Conservation (phyloP, 2,888 invertebrate genomes). For the Xylocampa areola region DNA sequence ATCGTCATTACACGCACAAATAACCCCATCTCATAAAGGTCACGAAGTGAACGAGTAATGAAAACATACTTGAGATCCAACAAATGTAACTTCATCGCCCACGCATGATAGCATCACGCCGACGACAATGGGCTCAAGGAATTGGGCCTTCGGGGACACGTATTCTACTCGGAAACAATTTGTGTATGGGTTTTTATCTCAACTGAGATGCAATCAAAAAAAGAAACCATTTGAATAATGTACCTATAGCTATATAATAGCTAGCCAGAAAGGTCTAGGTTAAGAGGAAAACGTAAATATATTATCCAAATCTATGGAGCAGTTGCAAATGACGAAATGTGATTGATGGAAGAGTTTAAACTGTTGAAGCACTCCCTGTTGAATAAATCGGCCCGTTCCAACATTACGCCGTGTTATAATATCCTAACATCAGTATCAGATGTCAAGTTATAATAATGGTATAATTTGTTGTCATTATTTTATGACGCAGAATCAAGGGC, state of each 20-base stretch:
- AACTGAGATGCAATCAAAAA: conserved; percentile 57
- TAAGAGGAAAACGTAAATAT: conserved; percentile 41
- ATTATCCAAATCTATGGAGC: conserved; percentile 14
- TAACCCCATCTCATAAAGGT: conserved; percentile 65
- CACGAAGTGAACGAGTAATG: conserved; percentile 70
- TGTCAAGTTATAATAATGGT: conserved; percentile 67
- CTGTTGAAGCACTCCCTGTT: conserved; percentile 29
- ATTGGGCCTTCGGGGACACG: conserved; percentile 71
- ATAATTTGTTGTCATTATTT: conserved; percentile 79
- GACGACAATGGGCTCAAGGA: conserved; percentile 74
- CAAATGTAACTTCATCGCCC: conserved; percentile 76
- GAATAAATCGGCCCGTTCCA: conserved; percentile 54
- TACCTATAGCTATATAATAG: conserved; percentile 51
- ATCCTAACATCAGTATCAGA: conserved; percentile 56
- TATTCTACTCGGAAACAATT: conserved; percentile 70
- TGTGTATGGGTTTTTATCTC: conserved; percentile 64
- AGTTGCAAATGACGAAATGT: conserved; percentile 35
- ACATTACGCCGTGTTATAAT: conserved; percentile 56
- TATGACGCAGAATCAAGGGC: conserved; percentile 71
- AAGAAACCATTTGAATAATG: conserved; percentile 52
- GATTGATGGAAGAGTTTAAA: conserved; percentile 48
- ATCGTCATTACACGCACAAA: conserved; percentile 75
- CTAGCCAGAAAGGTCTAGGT: conserved; percentile 49
- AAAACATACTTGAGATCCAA: conserved; percentile 70
- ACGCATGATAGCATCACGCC: conserved; percentile 78